Percentiles rank a stretch among this genome's conserved stretches.
Conservation (phyloP, 2,888 invertebrate species). For the Trichacis sp. region DNA sequence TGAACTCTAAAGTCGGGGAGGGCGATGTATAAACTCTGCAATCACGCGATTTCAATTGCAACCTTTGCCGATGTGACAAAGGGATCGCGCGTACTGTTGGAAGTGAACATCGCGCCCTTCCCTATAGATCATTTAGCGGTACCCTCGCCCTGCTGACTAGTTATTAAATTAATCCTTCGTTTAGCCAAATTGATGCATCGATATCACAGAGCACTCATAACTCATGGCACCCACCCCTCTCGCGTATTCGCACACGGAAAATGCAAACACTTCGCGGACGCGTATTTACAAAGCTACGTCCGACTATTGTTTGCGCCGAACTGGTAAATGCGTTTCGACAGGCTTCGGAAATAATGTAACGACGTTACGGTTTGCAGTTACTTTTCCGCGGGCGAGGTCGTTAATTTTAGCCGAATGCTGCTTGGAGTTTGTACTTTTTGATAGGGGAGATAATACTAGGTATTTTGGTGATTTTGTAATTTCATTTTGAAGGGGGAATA, state of each 20-base stretch:
- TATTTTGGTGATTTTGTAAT: no score
- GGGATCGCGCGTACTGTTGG: no score
- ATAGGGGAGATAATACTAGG: no score
- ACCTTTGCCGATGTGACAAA: neutral
- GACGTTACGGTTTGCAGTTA: no score
- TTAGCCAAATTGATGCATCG: conserved; percentile 70
- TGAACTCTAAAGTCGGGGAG: no score
- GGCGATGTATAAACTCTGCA: no score
- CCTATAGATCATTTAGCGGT: conserved; percentile 36
- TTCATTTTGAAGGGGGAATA: no score
- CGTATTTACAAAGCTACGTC: conserved; percentile 2
- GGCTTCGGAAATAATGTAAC: no score
- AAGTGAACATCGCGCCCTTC: conserved; percentile 30
- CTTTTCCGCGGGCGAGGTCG: no score
- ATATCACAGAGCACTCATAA: conserved; percentile 69
- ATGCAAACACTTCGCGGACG: conserved; percentile 23
- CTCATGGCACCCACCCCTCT: conserved; percentile 56
- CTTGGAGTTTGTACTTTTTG: no score
- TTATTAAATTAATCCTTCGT: conserved; percentile 70
- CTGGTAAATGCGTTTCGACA: neutral
- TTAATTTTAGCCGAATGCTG: no score
- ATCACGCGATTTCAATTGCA: neutral
- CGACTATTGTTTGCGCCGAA: conserved; percentile 1
- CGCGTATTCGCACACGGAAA: conserved; percentile 28
- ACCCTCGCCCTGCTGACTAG: conserved; percentile 63